Evolutionary conservation across 92 coral and sea anemone species (phyloP).

Genomic region (Zoanthus gigantus): DNA sequence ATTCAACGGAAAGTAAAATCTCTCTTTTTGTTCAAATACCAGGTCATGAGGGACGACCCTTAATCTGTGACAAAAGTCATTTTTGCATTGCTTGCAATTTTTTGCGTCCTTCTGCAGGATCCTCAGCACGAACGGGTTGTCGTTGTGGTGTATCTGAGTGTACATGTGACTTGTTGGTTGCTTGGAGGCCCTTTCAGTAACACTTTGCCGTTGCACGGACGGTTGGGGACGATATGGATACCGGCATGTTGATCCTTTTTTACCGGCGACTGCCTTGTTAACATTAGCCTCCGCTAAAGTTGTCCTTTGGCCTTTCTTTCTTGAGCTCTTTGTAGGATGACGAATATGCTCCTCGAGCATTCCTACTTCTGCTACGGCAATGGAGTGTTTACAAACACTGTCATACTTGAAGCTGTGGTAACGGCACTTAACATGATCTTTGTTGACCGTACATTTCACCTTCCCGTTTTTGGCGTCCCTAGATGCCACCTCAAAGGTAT

Average conservation of each 20-base stretch:
- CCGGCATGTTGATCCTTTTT: constrained; percentile 61
- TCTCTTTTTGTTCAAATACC: constrained; percentile 58
- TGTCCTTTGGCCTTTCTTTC: constrained; percentile 50
- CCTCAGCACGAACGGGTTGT: constrained; percentile 53
- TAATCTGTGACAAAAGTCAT: constrained; percentile 59
- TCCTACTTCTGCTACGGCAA: constrained; percentile 72
- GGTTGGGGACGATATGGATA: constrained; percentile 66
- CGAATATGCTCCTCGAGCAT: constrained; percentile 69
- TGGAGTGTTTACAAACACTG: constrained; percentile 70
- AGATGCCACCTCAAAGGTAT: too few relatives aligned
- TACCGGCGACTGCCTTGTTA: constrained; percentile 59
- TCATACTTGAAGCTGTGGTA: constrained; percentile 72
- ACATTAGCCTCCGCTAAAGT: constrained; percentile 65
- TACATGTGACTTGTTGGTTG: constrained; percentile 50
- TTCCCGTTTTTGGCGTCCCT: too few relatives aligned
- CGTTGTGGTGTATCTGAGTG: constrained; percentile 41
- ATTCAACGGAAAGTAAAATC: constrained; percentile 58
- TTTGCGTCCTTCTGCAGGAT: constrained; percentile 60
- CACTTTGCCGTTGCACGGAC: constrained; percentile 38
- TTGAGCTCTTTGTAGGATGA: constrained; percentile 58
- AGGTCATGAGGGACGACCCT: constrained; percentile 57
- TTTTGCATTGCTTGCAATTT: constrained; percentile 54
- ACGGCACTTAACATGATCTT: constrained; percentile 57
- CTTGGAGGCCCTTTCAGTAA: constrained; percentile 49
- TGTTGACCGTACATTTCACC: too few relatives aligned